Conservation (phyloP, 2,888 invertebrate genomes). For the Drosophila paranaensis region DNA sequence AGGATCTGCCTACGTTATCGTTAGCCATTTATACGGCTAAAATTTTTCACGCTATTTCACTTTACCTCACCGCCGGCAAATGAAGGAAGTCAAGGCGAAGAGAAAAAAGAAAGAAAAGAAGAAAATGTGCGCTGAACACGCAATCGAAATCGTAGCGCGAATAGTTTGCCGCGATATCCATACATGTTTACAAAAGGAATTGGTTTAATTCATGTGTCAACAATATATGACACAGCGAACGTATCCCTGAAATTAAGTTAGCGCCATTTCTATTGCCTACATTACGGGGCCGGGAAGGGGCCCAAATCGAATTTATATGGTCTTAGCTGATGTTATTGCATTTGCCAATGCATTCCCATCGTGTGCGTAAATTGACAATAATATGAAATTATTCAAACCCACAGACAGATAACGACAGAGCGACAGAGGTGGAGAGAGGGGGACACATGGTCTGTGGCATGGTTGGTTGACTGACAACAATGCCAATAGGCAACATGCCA, state of each 20-base stretch:
- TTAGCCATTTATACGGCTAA: constrained; percentile 70
- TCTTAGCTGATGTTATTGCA: constrained; percentile 33
- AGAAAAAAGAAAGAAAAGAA: neutral
- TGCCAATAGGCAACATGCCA: constrained; percentile 50
- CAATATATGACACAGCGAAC: constrained; percentile 49
- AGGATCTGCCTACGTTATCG: constrained; percentile 38
- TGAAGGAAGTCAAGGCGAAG: constrained; percentile 9
- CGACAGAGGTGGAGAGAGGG: neutral
- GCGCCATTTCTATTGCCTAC: constrained; percentile 74
- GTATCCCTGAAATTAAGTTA: constrained; percentile 62
- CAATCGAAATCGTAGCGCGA: constrained; percentile 53
- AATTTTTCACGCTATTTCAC: constrained; percentile 79
- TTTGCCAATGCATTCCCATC: constrained; percentile 31
- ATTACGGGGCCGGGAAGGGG: constrained; percentile 41
- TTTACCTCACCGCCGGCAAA: constrained; percentile 42
- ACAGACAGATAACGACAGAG: neutral
- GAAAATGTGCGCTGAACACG: constrained; percentile 71
- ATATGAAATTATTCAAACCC: constrained; percentile 66
- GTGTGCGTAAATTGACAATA: constrained; percentile 71
- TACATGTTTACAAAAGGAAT: constrained; percentile 40
- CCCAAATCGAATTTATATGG: constrained; percentile 38
- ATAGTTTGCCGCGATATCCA: constrained; percentile 31
- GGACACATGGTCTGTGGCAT: constrained; percentile 1
- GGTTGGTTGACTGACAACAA: constrained; percentile 40
- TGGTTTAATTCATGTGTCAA: constrained; percentile 75